phyloP scores from a whole-genome alignment of 1,140 invertebrate species.

The Aphelinus certus region DNA sequence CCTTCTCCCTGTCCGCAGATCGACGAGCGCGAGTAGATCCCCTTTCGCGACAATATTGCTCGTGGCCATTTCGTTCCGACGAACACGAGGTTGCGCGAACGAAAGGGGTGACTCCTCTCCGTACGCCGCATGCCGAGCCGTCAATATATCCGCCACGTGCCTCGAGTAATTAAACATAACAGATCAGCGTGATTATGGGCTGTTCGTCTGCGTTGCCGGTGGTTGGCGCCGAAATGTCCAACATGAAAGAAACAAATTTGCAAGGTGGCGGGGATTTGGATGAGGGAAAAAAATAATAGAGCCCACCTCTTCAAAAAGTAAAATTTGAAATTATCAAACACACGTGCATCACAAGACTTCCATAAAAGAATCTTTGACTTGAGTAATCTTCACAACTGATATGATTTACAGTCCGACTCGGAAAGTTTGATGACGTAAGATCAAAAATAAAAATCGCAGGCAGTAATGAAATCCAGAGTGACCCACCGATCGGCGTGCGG shows the following conservation, averaged over 20 bases:
- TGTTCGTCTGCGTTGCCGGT: too few relatives aligned
- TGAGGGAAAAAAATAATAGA: too few relatives aligned
- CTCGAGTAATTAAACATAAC: slow-evolving; percentile 65
- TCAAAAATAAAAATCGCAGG: background rate
- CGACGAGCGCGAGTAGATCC: slow-evolving; percentile 52
- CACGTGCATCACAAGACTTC: too few relatives aligned
- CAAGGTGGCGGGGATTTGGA: too few relatives aligned
- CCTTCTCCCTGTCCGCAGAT: slow-evolving; percentile 39
- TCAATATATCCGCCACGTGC: slow-evolving; percentile 60
- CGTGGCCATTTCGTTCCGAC: slow-evolving; percentile 64
- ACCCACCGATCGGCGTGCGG: background rate
- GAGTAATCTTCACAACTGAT: too few relatives aligned
- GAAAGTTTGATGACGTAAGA: background rate
- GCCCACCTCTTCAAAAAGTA: too few relatives aligned
- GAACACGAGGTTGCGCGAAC: slow-evolving; percentile 35
- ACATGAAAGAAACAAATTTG: too few relatives aligned
- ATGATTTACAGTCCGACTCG: too few relatives aligned
- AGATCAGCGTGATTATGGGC: slow-evolving; percentile 55
- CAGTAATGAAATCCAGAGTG: background rate
- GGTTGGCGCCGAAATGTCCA: too few relatives aligned
- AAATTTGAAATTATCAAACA: too few relatives aligned
- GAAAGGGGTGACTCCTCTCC: slow-evolving; percentile 61
- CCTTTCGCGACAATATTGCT: slow-evolving; percentile 62
- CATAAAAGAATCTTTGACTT: too few relatives aligned
- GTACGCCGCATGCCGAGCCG: slow-evolving; percentile 57